phyloP scores from a whole-genome alignment of 2,888 invertebrate genomes.

The Megastigmus dorsalis region DNA sequence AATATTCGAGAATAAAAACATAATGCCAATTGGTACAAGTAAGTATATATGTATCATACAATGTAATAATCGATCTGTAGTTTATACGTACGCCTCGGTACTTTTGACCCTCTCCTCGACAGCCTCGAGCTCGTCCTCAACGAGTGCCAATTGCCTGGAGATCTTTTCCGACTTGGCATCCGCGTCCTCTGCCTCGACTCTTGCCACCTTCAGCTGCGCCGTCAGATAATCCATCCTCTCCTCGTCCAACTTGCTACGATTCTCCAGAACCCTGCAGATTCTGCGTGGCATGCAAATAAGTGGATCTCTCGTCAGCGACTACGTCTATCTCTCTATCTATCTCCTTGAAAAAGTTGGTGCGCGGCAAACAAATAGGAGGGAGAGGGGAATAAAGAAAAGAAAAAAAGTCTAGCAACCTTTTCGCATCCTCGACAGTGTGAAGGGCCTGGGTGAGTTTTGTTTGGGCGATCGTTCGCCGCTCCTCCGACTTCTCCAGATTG shows the following conservation, averaged over 20 bases:
- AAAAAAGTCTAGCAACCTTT: constrained; percentile 60
- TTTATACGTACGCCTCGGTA: constrained; percentile 76
- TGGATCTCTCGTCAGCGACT: too few species aligned
- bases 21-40: too few species aligned
- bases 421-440: constrained; percentile 69
- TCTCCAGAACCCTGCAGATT: constrained; percentile 82
- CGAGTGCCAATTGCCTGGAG: constrained; percentile 81
- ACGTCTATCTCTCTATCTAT: too few species aligned
- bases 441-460: constrained; percentile 66
- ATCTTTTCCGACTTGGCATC: constrained; percentile 83
- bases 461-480: constrained; percentile 66
- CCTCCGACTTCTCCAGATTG: constrained; percentile 69
- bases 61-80: neutral
- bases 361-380: neutral
- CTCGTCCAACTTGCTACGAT: constrained; percentile 79
- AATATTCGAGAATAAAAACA: too few species aligned
- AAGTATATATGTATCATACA: neutral
- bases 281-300: constrained; percentile 73
- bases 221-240: constrained; percentile 81
- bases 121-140: constrained; percentile 81
- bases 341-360: too few species aligned
- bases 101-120: constrained; percentile 81
- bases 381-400: neutral
- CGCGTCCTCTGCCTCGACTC: constrained; percentile 82
- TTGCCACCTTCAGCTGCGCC: constrained; percentile 80